A percentile compares a stretch with the other conserved stretches of the same genome.
These are phyloP conservation scores for Bagarius yarrelli DNA, from an alignment of 2,113 vertebrate genomes.

Conservation along the genomic window DNA sequence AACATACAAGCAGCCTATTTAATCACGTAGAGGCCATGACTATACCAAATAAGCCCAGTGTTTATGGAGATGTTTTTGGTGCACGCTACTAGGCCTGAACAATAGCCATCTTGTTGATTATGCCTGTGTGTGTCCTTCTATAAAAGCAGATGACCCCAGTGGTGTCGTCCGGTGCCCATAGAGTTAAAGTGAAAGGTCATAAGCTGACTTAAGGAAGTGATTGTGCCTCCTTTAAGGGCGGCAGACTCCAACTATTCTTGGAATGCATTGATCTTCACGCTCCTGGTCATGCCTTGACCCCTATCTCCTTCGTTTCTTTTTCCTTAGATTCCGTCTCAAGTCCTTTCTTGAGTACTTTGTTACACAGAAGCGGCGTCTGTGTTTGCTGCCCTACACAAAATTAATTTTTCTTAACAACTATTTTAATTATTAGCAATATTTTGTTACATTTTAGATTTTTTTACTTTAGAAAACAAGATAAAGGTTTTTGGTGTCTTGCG, in stretches of 20 bases:
- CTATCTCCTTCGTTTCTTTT: background rate
- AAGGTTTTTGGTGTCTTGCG: slow-evolving; percentile 10
- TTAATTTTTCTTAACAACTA: background rate
- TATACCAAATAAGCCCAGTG: slow-evolving; percentile 29
- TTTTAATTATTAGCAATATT: background rate
- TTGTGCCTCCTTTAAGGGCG: slow-evolving; percentile 34
- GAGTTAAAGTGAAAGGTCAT: slow-evolving; percentile 47
- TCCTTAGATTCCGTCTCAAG: too few species aligned
- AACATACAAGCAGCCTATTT: slow-evolving; percentile 36
- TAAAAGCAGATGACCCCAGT: slow-evolving; percentile 43
- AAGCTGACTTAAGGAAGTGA: slow-evolving; percentile 47
- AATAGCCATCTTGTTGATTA: slow-evolving; percentile 40
- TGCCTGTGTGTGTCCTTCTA: slow-evolving; percentile 26
- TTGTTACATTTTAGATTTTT: background rate
- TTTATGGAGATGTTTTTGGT: slow-evolving; percentile 31
- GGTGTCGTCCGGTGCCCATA: slow-evolving; percentile 37
- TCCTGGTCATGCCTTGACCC: slow-evolving; percentile 22
- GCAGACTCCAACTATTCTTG: slow-evolving; percentile 38
- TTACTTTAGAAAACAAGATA: background rate
- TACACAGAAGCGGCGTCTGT: background rate
- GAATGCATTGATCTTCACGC: slow-evolving; percentile 52
- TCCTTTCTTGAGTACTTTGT: background rate
- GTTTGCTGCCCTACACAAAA: background rate
- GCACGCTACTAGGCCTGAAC: slow-evolving; percentile 27
- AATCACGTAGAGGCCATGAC: slow-evolving; percentile 22